Evolutionary conservation across 2,888 invertebrate genomes (phyloP).

Genomic region (Podotricha telesiphe): DNA sequence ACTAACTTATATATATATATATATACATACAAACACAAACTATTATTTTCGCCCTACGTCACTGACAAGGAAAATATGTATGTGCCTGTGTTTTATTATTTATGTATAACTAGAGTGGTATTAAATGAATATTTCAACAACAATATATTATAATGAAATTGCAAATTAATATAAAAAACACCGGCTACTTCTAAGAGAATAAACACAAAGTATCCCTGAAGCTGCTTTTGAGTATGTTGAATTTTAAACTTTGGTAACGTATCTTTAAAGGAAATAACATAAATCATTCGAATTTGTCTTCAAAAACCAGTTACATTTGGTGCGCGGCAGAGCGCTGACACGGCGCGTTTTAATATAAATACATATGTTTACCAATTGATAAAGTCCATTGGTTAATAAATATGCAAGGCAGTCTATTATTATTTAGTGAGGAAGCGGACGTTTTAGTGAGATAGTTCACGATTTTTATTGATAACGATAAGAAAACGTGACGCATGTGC

Average conservation of each 20-base stretch:
- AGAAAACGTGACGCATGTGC: slow-evolving; percentile 22
- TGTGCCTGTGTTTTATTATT: background rate
- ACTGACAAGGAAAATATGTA: slow-evolving; percentile 17
- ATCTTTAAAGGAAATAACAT: background rate
- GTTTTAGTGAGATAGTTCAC: slow-evolving; percentile 10
- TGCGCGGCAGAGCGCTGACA: slow-evolving; percentile 37
- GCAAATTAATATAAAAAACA: too few species aligned
- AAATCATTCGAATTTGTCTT: slow-evolving; percentile 5
- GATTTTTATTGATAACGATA: slow-evolving; percentile 41
- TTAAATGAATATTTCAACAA: too few species aligned
- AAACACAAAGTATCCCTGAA: background rate
- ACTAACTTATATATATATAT: background rate
- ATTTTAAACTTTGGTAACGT: background rate
- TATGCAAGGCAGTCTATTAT: slow-evolving; percentile 5
- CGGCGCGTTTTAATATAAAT: slow-evolving; percentile 24
- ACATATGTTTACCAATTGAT: slow-evolving; percentile 24
- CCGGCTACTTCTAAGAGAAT: background rate
- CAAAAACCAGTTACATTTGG: slow-evolving; percentile 48
- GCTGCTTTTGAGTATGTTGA: background rate
- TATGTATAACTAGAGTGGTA: background rate
- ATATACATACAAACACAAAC: background rate
- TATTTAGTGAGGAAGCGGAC: slow-evolving; percentile 15
- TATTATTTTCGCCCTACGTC: slow-evolving; percentile 7
- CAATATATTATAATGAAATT: too few species aligned
- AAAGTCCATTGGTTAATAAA: slow-evolving; percentile 2